Evolutionary conservation across 2,888 invertebrate genomes (phyloP).

Genomic region (Tetheella fluctuosa): DNA sequence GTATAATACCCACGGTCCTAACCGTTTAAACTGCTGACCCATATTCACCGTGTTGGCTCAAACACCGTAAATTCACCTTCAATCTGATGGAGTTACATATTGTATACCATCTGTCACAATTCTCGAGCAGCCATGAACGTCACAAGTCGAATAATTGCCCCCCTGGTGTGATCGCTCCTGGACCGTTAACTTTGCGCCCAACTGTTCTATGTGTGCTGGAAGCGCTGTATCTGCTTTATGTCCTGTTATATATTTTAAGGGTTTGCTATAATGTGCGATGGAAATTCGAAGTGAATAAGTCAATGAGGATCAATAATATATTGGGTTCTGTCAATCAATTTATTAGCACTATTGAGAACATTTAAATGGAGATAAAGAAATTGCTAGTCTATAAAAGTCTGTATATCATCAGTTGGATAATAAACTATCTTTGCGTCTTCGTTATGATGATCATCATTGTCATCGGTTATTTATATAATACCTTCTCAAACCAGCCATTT

Average conservation of each 20-base stretch:
- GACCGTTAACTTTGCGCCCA: slow-evolving; percentile 26
- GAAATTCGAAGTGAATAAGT: no score
- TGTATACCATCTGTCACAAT: slow-evolving; percentile 25
- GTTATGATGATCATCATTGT: no score
- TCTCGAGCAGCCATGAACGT: slow-evolving; percentile 21
- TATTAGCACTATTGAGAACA: neutral
- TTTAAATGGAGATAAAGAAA: no score
- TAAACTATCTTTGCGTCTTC: no score
- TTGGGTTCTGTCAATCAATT: neutral
- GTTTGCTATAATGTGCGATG: neutral
- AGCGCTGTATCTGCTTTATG: neutral
- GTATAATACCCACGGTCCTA: neutral
- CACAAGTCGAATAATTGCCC: slow-evolving; percentile 29
- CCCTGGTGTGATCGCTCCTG: slow-evolving; percentile 31
- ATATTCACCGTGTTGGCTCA: slow-evolving; percentile 5
- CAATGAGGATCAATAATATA: no score
- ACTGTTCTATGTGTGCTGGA: neutral
- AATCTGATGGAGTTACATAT: slow-evolving; percentile 21
- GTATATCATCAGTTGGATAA: no score
- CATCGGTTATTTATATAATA: no score
- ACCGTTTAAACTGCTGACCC: slow-evolving; percentile 10
- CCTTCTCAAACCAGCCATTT: no score
- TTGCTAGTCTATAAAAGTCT: no score
- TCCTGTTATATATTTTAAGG: neutral
- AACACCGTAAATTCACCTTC: slow-evolving; percentile 11